These are phyloP conservation scores for Myanophis thanlyinensis DNA, from an alignment of 2,113 vertebrate genomes.

Conservation along the genomic window DNA sequence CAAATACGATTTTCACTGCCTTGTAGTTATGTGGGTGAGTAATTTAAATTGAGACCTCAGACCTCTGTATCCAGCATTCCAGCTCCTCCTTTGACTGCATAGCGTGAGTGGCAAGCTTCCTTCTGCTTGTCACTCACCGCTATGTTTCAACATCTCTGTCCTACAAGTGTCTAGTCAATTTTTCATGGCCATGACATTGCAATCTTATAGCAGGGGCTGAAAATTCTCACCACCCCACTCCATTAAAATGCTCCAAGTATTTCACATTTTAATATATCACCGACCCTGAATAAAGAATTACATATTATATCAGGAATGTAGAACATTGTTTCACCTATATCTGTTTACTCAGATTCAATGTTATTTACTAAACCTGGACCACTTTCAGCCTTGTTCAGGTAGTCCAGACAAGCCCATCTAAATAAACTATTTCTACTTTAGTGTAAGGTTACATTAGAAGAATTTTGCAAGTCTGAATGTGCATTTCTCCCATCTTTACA, in stretches of 20 bases:
- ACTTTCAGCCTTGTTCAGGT: background rate
- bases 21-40: background rate
- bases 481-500: background rate
- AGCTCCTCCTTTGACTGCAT: background rate
- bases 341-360: background rate
- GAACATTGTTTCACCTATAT: background rate
- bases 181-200: background rate
- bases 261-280: background rate
- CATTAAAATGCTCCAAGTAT: background rate
- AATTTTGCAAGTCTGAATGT: background rate
- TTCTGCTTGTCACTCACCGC: background rate
- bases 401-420: background rate
- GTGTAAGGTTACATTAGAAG: background rate
- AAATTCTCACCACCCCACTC: background rate
- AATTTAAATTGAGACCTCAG: background rate
- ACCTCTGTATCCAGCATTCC: background rate
- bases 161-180: background rate
- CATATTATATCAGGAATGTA: background rate
- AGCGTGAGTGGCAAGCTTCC: background rate
- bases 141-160: background rate
- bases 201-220: background rate
- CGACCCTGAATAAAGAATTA: background rate
- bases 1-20: background rate
- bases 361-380: background rate
- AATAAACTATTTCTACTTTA: background rate